These are phyloP conservation scores for Lamellibrachia satsuma DNA, from an alignment of 2,888 invertebrate genomes.

Conservation along the genomic window DNA sequence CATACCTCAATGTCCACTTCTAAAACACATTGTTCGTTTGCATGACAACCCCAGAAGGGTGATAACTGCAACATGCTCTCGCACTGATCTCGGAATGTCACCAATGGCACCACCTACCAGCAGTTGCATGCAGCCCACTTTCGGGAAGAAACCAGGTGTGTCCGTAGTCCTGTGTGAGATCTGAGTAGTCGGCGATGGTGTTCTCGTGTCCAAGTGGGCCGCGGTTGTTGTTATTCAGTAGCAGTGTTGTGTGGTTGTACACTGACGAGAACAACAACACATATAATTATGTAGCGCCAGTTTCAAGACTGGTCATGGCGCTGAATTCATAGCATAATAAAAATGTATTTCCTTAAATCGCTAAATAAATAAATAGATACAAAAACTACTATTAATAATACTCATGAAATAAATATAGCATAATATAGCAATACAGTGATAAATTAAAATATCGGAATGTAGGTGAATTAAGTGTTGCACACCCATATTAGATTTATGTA, in stretches of 20 bases:
- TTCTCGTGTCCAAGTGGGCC: slow-evolving; percentile 40
- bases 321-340: background rate
- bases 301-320: no score
- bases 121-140: slow-evolving; percentile 36
- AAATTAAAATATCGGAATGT: no score
- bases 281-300: background rate
- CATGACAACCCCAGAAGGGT: background rate
- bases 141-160: slow-evolving; percentile 52
- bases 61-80: no score
- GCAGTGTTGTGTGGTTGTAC: slow-evolving; percentile 48
- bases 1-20: background rate
- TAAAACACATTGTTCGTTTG: background rate
- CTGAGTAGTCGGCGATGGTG: slow-evolving; percentile 44
- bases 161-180: slow-evolving; percentile 44
- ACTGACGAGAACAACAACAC: slow-evolving; percentile 36
- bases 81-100: no score
- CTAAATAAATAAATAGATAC: no score
- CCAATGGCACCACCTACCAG: slow-evolving; percentile 22
- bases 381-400: no score
- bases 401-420: background rate
- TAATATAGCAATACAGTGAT: background rate
- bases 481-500: no score
- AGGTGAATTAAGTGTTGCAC: no score
- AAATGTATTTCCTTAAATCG: no score
- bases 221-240: slow-evolving; percentile 50